These are phyloP conservation scores for Ctenochaetus hawaiiensis DNA, from an alignment of 2,797 vertebrate genomes.

Conservation along the genomic window DNA sequence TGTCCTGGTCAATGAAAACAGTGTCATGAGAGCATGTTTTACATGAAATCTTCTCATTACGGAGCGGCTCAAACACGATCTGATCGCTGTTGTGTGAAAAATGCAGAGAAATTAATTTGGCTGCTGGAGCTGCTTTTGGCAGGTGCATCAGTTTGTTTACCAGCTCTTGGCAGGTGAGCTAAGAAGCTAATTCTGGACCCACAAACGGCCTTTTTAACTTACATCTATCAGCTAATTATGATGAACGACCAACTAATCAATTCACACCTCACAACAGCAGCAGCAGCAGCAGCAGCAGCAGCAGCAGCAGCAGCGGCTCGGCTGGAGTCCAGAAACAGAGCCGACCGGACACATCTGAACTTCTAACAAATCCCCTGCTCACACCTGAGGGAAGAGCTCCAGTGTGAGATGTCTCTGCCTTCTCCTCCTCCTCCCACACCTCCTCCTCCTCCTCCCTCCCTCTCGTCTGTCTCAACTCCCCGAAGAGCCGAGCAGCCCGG, in stretches of 20 bases:
- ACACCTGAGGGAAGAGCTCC: constrained; percentile 12
- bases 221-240: constrained; percentile 53
- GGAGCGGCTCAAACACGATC: not conserved
- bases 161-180: constrained; percentile 52
- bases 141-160: constrained; percentile 35
- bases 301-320: not conserved
- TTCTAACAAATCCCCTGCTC: not conserved
- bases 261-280: constrained; percentile 27
- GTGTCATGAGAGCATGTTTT: not conserved
- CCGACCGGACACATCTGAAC: constrained; percentile 22
- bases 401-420: constrained; percentile 35
- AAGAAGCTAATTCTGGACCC: constrained; percentile 24
- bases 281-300: constrained; percentile 10
- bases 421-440: constrained; percentile 4
- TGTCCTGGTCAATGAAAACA: too few relatives aligned
- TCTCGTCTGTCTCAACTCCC: constrained; percentile 27
- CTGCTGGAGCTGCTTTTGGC: constrained; percentile 29
- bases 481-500: constrained; percentile 19
- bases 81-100: not conserved
- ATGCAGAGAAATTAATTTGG: constrained; percentile 29
- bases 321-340: constrained; percentile 12
- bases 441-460: constrained; percentile 2
- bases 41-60: not conserved
- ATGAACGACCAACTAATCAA: constrained; percentile 44
- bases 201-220: constrained; percentile 32